Evolutionary conservation across 2,113 vertebrate species (phyloP).

Genomic region (Protobothrops flavoviridis): DNA sequence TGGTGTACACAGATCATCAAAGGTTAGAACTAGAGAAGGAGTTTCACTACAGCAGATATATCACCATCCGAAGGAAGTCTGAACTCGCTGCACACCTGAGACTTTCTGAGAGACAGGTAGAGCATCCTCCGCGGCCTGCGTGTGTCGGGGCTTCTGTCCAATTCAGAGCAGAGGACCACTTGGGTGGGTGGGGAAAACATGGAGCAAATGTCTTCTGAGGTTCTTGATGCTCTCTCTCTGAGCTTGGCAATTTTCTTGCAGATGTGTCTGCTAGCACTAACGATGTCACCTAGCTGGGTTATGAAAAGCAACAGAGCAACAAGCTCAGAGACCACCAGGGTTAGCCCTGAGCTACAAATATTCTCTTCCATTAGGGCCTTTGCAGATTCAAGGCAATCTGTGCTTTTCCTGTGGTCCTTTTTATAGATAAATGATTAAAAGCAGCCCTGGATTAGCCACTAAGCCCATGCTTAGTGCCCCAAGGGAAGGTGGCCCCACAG

Average conservation of each 20-base stretch:
- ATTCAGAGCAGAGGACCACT: neutral
- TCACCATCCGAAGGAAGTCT: slow-evolving; percentile 93
- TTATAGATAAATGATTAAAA: neutral
- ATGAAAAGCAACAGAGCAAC: too few species aligned
- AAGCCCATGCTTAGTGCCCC: neutral
- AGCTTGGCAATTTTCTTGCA: neutral
- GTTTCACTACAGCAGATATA: slow-evolving; percentile 97
- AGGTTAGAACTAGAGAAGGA: slow-evolving; percentile 96
- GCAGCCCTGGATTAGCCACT: neutral
- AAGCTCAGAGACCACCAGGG: too few species aligned
- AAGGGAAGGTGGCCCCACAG: neutral
- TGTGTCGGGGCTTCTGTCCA: slow-evolving; percentile 30
- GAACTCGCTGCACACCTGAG: slow-evolving; percentile 92
- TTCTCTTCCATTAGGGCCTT: neutral
- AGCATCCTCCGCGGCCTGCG: slow-evolving; percentile 41
- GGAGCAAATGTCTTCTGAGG: neutral
- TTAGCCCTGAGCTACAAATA: too few species aligned
- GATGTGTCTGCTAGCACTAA: neutral
- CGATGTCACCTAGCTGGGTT: too few species aligned
- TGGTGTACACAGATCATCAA: slow-evolving; percentile 97
- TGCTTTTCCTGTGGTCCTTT: neutral
- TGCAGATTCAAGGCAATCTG: neutral
- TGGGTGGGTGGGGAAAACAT: neutral
- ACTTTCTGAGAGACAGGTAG: slow-evolving; percentile 97
- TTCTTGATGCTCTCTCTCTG: neutral